Percentiles rank a stretch among this genome's conserved stretches.
Conservation (phyloP, 2,888 invertebrate species). For the Leptopilina drosophilae region DNA sequence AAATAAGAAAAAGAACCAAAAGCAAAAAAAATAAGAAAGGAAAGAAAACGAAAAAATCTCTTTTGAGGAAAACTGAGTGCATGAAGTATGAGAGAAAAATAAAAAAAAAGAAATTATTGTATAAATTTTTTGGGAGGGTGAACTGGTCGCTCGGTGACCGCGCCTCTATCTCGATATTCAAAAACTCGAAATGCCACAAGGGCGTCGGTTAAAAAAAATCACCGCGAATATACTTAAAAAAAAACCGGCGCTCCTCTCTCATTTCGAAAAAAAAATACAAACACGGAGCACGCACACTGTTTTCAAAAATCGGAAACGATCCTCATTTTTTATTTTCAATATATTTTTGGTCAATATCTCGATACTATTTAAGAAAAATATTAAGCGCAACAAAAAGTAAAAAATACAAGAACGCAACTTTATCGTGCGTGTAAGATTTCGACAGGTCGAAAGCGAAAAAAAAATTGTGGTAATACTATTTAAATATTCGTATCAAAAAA, state of each 20-base stretch:
- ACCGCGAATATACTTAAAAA: constrained; percentile 22
- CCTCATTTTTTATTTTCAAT: constrained; percentile 67
- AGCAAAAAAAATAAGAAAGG: neutral
- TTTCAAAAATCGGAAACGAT: constrained; percentile 57
- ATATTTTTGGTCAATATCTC: constrained; percentile 77
- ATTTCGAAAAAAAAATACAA: constrained; percentile 61
- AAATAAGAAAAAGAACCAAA: too few relatives aligned
- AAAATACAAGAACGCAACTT: constrained; percentile 57
- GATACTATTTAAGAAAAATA: constrained; percentile 72
- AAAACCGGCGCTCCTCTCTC: constrained; percentile 69
- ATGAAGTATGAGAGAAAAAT: constrained; percentile 11
- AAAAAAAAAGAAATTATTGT: constrained; percentile 37
- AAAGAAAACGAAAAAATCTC: neutral
- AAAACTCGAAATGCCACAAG: constrained; percentile 66
- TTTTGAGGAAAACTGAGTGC: constrained; percentile 4
- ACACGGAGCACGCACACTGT: constrained; percentile 57
- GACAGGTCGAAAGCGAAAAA: constrained; percentile 70
- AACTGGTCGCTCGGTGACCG: constrained; percentile 72
- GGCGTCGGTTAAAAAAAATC: constrained; percentile 59
- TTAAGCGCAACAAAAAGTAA: constrained; percentile 70
- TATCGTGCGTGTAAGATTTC: constrained; percentile 72
- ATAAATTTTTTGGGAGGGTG: constrained; percentile 53
- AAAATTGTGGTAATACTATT: constrained; percentile 67
- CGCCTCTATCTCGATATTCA: constrained; percentile 66
- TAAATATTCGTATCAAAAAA: constrained; percentile 76